phyloP scores from a whole-genome alignment of 2,888 invertebrate species.

The Scrobipalpa atriplicella region DNA sequence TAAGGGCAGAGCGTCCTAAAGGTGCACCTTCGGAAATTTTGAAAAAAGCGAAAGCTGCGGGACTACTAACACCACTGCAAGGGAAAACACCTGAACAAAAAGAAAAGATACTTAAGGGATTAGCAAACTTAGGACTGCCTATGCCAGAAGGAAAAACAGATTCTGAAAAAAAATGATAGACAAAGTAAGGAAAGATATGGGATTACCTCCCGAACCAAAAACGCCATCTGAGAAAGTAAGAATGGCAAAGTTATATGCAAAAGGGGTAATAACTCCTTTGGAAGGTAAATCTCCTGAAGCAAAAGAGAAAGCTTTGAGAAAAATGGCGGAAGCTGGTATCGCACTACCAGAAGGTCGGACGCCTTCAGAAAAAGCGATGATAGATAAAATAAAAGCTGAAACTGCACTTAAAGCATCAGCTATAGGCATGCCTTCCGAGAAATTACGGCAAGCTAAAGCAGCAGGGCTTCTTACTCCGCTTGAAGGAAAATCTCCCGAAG shows the following conservation, averaged over 20 bases:
- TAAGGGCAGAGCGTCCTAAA: not conserved
- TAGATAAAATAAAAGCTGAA: slow-evolving; percentile 20
- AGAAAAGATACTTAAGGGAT: slow-evolving; percentile 38
- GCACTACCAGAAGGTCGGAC: slow-evolving; percentile 39
- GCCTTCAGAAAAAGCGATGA: slow-evolving; percentile 46
- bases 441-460: too few species aligned
- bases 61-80: slow-evolving; percentile 40
- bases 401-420: slow-evolving; percentile 32
- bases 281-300: slow-evolving; percentile 44
- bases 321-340: slow-evolving; percentile 36
- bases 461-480: too few species aligned
- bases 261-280: slow-evolving; percentile 42
- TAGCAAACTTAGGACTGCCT: slow-evolving; percentile 41
- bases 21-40: slow-evolving; percentile 27
- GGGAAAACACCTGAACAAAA: slow-evolving; percentile 41
- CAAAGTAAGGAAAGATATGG: slow-evolving; percentile 38
- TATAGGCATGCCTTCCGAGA: slow-evolving; percentile 37
- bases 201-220: slow-evolving; percentile 39
- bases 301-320: slow-evolving; percentile 41
- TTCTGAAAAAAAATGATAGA: slow-evolving; percentile 43
- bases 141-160: slow-evolving; percentile 40
- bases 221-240: slow-evolving; percentile 40
- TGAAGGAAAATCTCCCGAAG: too few species aligned
- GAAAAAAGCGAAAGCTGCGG: slow-evolving; percentile 41
- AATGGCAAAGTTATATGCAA: slow-evolving; percentile 40